phyloP scores from a whole-genome alignment of 2,797 vertebrate genomes.

The Macrochelys suwanniensis region DNA sequence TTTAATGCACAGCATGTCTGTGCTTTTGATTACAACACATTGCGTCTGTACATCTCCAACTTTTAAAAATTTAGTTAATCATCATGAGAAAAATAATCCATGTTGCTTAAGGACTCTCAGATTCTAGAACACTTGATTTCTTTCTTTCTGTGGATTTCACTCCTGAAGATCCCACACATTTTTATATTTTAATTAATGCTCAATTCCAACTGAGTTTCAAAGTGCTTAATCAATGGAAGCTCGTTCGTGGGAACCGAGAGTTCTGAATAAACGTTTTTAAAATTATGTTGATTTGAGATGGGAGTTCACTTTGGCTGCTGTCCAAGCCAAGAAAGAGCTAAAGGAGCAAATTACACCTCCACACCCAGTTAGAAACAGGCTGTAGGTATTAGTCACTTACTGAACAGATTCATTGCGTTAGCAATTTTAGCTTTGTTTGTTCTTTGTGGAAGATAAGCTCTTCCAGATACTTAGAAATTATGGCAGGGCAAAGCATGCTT shows the following conservation, averaged over 20 bases:
- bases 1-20: not conserved
- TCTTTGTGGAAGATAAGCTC: constrained; percentile 69
- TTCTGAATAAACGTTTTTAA: constrained; percentile 69
- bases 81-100: not conserved
- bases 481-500: constrained; percentile 60
- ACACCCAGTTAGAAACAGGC: constrained; percentile 80
- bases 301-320: constrained; percentile 76
- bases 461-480: constrained; percentile 75
- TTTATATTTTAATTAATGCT: constrained; percentile 45
- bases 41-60: not conserved
- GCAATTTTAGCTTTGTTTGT: constrained; percentile 75
- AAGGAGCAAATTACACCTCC: constrained; percentile 79
- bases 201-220: constrained; percentile 21
- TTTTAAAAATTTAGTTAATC: constrained; percentile 5
- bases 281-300: constrained; percentile 73
- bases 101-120: not conserved
- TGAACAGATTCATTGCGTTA: constrained; percentile 75
- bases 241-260: constrained; percentile 65
- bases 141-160: accelerated
- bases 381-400: constrained; percentile 75
- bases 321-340: constrained; percentile 70
- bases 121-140: not conserved
- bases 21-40: not conserved
- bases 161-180: not conserved
- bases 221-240: constrained; percentile 29